These are phyloP conservation scores for Melanotus villosus DNA, from an alignment of 2,888 invertebrate species.

Conservation along the genomic window DNA sequence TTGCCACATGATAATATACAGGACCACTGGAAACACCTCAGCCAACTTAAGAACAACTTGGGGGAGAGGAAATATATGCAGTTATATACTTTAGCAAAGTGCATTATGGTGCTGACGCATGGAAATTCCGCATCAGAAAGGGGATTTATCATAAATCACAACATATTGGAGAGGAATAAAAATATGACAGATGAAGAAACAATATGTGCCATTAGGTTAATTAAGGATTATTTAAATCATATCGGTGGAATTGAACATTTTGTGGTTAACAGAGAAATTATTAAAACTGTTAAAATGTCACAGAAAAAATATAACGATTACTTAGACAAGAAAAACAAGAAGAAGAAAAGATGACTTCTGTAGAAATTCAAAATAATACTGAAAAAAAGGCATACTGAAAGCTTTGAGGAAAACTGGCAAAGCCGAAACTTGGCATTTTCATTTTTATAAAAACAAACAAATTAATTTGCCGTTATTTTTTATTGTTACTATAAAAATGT, in stretches of 20 bases:
- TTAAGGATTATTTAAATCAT: slow-evolving; percentile 29
- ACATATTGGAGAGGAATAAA: slow-evolving; percentile 17
- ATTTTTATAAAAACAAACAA: no score
- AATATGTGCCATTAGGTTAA: slow-evolving; percentile 13
- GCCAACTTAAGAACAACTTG: slow-evolving; percentile 24
- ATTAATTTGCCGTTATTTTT: no score
- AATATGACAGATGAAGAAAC: slow-evolving; percentile 18
- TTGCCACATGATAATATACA: slow-evolving; percentile 12
- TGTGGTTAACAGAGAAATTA: slow-evolving; percentile 27
- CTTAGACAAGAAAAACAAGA: slow-evolving; percentile 17
- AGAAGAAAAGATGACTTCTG: slow-evolving; percentile 22
- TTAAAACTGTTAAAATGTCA: slow-evolving; percentile 31
- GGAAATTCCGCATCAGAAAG: slow-evolving; percentile 25
- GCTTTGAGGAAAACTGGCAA: no score
- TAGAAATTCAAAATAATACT: neutral
- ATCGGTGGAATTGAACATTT: slow-evolving; percentile 35
- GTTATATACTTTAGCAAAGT: slow-evolving; percentile 27
- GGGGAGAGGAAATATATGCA: slow-evolving; percentile 38
- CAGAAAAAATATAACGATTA: slow-evolving; percentile 30
- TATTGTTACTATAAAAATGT: no score
- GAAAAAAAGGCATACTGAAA: no score
- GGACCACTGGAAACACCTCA: slow-evolving; percentile 32
- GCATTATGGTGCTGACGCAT: slow-evolving; percentile 34
- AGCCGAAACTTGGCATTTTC: no score
- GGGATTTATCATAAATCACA: slow-evolving; percentile 2